phyloP scores from a whole-genome alignment of 2,888 invertebrate genomes.

The Itoplectis maculator region DNA sequence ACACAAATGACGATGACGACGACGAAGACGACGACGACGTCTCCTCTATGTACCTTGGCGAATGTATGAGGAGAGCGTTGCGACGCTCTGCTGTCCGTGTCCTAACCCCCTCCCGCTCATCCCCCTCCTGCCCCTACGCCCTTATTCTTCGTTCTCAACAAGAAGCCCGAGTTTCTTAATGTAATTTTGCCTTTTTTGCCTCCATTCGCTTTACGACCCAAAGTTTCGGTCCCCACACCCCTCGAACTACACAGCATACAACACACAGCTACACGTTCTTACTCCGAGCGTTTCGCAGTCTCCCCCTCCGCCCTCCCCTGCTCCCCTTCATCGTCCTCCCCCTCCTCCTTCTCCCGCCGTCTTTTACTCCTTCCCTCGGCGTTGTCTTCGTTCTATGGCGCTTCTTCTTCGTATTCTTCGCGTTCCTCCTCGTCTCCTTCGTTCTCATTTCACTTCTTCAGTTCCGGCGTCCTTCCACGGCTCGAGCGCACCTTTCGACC shows the following conservation, averaged over 20 bases:
- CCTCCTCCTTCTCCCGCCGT: constrained; percentile 29
- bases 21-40: constrained; percentile 25
- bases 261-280: constrained; percentile 36
- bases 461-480: constrained; percentile 35
- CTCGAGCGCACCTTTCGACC: constrained; percentile 29
- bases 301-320: constrained; percentile 31
- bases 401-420: constrained; percentile 49
- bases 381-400: constrained; percentile 30
- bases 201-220: constrained; percentile 81
- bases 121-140: constrained; percentile 63
- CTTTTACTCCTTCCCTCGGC: constrained; percentile 47
- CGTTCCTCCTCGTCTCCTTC: constrained; percentile 58
- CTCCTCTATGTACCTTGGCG: constrained; percentile 58
- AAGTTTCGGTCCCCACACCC: constrained; percentile 79
- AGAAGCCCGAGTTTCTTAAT: constrained; percentile 81
- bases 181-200: constrained; percentile 80
- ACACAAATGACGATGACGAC: constrained; percentile 24
- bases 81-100: constrained; percentile 52
- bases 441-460: constrained; percentile 42
- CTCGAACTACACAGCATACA: constrained; percentile 45
- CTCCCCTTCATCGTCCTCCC: no score
- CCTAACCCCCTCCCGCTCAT: no score
- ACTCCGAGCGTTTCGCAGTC: constrained; percentile 49
- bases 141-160: constrained; percentile 54
- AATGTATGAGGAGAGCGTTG: constrained; percentile 58